Evolutionary conservation across 2,888 invertebrate species (phyloP).

Genomic region (Tubulanus polymorphus): DNA sequence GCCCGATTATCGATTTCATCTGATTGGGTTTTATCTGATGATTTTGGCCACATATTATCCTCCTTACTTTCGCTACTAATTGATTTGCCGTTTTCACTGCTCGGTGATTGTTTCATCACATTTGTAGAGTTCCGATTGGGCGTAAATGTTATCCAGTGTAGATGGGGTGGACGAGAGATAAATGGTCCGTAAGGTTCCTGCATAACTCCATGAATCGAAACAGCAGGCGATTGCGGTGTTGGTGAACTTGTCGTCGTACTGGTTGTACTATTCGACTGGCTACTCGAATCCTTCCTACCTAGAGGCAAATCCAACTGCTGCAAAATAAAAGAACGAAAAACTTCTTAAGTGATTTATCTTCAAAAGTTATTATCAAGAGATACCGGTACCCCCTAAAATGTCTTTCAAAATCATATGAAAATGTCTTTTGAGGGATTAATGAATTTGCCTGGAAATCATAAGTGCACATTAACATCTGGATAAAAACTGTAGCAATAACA

Average conservation of each 20-base stretch:
- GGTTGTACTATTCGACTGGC: slow-evolving; percentile 49
- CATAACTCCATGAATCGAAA: too few relatives aligned
- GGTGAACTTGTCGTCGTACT: slow-evolving; percentile 49
- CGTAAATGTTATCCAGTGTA: slow-evolving; percentile 64
- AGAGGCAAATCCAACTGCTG: slow-evolving; percentile 84
- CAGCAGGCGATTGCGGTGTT: slow-evolving; percentile 38
- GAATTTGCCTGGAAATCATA: too few relatives aligned
- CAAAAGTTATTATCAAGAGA: too few relatives aligned
- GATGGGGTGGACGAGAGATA: slow-evolving; percentile 37
- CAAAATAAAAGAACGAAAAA: slow-evolving; percentile 29
- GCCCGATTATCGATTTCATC: neutral
- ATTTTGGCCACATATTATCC: slow-evolving; percentile 41
- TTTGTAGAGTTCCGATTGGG: slow-evolving; percentile 44
- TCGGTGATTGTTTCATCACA: slow-evolving; percentile 31
- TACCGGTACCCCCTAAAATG: too few relatives aligned
- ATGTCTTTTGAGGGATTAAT: too few relatives aligned
- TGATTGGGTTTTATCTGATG: neutral
- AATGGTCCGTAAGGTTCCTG: slow-evolving; percentile 46
- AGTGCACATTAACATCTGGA: too few relatives aligned
- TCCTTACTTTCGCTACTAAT: slow-evolving; percentile 32
- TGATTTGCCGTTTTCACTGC: slow-evolving; percentile 26
- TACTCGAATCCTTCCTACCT: slow-evolving; percentile 62
- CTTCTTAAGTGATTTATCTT: too few relatives aligned
- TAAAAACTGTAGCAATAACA: too few relatives aligned
- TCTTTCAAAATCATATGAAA: too few relatives aligned